Evolutionary conservation across 30 jellyfish, hydroid and myxozoan genomes (phyloP).

Genomic region (Sanderia malayensis): DNA sequence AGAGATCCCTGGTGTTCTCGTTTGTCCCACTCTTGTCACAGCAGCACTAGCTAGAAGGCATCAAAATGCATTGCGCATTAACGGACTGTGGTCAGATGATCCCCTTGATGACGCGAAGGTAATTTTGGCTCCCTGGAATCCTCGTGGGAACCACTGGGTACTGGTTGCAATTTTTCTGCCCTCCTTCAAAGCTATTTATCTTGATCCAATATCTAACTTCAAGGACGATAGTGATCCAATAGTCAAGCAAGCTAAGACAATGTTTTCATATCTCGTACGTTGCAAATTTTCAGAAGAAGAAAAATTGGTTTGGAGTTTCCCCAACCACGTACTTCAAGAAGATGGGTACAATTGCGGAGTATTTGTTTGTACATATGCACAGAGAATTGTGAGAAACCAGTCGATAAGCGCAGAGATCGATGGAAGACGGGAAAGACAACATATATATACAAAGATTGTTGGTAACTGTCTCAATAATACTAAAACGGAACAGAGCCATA

Average conservation of each 20-base stretch:
- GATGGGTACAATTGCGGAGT: conserved; percentile 48
- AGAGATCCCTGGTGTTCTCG: no score
- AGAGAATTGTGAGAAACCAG: background rate
- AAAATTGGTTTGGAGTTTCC: conserved; percentile 25
- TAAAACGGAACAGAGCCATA: background rate
- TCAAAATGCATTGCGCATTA: no score
- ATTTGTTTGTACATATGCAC: conserved; percentile 40
- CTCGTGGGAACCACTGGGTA: no score
- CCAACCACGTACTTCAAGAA: conserved; percentile 34
- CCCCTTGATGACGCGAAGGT: no score
- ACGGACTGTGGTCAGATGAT: no score
- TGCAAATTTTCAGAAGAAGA: background rate
- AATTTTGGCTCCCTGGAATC: no score
- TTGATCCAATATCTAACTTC: background rate
- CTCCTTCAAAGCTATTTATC: background rate
- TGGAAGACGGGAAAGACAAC: background rate
- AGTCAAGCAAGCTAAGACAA: background rate
- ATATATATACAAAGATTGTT: background rate
- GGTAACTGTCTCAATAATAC: conserved; percentile 5
- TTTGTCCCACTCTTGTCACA: conserved; percentile 3
- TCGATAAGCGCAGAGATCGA: background rate
- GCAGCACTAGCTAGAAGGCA: conserved; percentile 31
- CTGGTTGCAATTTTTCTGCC: no score
- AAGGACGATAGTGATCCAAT: background rate
- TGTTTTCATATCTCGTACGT: conserved; percentile 6